Evolutionary conservation across 2,113 vertebrate species (phyloP), one percentile per base, ranked within the genome.

Genomic region (Dicrurus megarhynchus): DNA sequence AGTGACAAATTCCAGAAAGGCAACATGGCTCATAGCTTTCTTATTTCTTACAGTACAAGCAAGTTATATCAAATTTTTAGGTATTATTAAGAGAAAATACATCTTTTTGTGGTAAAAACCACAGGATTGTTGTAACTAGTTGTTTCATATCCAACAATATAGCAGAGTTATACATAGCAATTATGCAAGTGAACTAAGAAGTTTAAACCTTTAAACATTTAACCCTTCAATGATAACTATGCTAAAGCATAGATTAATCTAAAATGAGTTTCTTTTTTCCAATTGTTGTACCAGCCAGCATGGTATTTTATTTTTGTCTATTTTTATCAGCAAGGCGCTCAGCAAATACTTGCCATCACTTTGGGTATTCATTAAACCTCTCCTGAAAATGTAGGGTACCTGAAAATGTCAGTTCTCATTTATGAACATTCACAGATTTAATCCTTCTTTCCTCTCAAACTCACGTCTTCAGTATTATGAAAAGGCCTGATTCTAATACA

Each of bases 351-450:
- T 95, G 37, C 92, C 91, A 96, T 94, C 87, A 70, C 68, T 97
- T 86, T 47, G 64, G 80, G 63, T 95, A 86, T 93, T 96, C 92
- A 96, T 97, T 96, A 96, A 96, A 60, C 84, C 87, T 95, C 84
- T 97, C 68, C 92, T 92, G 93, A 80, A 96, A 95, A 94, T 84
- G 90, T 60, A 92, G 65, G 70, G 80, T 96, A 96, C 97, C 94
- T 97, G 91, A 97, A 96, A 95, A 86, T 59, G 57, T 95, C 93
- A 95, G 19, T 89, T 90, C 94, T 96, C 60, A 82, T 93, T 74
- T 86, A 59, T 52, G 80, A 97, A 85, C 59, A 90, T 91, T 87
- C 95, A 92, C 84, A 49, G 22, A 90, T 89, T 84, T 87, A 84
- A 89, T 87, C 82, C 81, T 27, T 91, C 92, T 82, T 87, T 41